These are phyloP conservation scores for Periophthalmodon schlosseri DNA, from an alignment of 2,113 vertebrate species.

Conservation along the genomic window DNA sequence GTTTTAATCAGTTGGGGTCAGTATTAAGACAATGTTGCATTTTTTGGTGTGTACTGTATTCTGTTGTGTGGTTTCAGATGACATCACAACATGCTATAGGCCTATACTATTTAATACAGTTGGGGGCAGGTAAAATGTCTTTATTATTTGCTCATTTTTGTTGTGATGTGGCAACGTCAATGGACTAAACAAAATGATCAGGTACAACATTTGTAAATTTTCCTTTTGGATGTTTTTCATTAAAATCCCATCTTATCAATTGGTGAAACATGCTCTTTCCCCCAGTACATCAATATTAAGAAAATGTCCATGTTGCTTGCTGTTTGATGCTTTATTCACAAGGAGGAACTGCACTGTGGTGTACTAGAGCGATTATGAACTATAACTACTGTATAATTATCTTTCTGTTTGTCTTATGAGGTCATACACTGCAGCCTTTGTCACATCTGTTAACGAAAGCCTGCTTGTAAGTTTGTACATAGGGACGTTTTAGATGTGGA, in stretches of 20 bases:
- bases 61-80: neutral
- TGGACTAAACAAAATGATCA: neutral
- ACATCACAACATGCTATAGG: too few relatives aligned
- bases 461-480: neutral
- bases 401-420: constrained; percentile 23
- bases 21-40: neutral
- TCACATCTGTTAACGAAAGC: constrained; percentile 6
- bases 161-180: too few relatives aligned
- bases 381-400: constrained; percentile 17
- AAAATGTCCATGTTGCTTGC: neutral
- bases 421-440: neutral
- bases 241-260: too few relatives aligned
- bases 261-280: too few relatives aligned
- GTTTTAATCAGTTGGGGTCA: too few relatives aligned
- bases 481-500: neutral
- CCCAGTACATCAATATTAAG: too few relatives aligned
- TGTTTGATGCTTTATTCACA: neutral
- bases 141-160: too few relatives aligned
- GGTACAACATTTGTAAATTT: neutral
- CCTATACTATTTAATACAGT: too few relatives aligned
- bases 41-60: neutral
- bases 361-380: constrained; percentile 12
- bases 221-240: neutral
- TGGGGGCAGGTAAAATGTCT: too few relatives aligned
- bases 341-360: neutral